phyloP scores from a whole-genome alignment of 2,888 invertebrate species.

The Thymelicus lineola region DNA sequence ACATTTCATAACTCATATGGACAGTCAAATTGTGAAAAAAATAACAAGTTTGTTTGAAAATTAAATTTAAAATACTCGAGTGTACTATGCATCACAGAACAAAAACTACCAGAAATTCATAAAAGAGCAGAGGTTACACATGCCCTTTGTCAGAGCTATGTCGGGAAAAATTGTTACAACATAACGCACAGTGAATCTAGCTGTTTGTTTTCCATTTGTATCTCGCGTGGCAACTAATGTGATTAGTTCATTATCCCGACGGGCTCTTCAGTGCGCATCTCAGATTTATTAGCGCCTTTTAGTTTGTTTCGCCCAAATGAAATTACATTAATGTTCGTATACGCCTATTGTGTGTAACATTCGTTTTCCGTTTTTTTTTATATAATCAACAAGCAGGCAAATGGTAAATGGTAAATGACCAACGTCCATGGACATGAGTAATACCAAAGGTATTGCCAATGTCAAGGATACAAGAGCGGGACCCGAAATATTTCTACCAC shows the following conservation, averaged over 20 bases:
- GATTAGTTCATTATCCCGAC: conserved; percentile 79
- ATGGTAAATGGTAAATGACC: no score
- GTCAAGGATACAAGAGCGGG: no score
- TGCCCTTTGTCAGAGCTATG: conserved; percentile 6
- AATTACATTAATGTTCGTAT: conserved; percentile 54
- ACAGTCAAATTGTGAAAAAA: no score
- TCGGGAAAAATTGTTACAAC: conserved; percentile 15
- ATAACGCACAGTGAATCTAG: conserved; percentile 39
- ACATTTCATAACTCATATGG: no score
- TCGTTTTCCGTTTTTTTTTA: not conserved
- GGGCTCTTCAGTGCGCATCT: conserved; percentile 63
- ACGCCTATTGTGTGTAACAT: conserved; percentile 4
- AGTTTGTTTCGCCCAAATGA: conserved; percentile 64
- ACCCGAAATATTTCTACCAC: no score
- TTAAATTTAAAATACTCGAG: no score
- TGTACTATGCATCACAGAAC: not conserved
- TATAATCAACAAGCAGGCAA: no score
- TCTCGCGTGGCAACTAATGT: conserved; percentile 71
- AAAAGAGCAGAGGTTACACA: not conserved
- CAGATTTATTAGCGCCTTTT: conserved; percentile 71
- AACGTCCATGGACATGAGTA: no score
- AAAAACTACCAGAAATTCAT: not conserved
- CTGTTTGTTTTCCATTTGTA: conserved; percentile 52
- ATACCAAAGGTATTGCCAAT: no score
- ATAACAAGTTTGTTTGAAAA: no score